Percentiles rank a stretch among this genome's conserved stretches.
phyloP scores from a whole-genome alignment of 53 echinoderm and acorn worm genomes.

The Paelopatides confundens region DNA sequence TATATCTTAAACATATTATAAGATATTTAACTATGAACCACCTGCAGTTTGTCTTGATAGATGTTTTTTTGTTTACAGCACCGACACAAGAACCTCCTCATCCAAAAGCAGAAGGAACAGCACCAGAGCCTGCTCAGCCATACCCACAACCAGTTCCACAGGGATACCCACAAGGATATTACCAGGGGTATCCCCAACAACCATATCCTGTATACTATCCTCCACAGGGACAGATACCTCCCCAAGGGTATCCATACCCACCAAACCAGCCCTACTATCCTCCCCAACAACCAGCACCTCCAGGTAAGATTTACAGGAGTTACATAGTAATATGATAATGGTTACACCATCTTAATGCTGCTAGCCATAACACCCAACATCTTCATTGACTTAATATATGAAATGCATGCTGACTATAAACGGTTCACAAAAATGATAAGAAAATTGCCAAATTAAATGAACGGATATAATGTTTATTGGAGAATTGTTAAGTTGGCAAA shows the following conservation, averaged over 20 bases:
- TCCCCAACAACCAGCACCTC: not conserved
- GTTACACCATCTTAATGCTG: no score
- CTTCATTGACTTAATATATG: no score
- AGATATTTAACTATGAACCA: no score
- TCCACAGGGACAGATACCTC: constrained; percentile 22
- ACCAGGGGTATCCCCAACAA: constrained; percentile 44
- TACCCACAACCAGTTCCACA: constrained; percentile 41
- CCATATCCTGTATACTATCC: constrained; percentile 31
- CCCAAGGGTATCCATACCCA: constrained; percentile 61
- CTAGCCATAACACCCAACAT: no score
- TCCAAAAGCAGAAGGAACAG: constrained; percentile 28
- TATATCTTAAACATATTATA: no score
- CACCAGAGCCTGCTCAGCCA: constrained; percentile 36
- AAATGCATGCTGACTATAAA: no score
- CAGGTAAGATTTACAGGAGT: constrained; percentile 1
- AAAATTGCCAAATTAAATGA: no score
- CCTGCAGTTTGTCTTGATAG: no score
- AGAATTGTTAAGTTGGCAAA: no score
- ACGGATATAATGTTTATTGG: no score
- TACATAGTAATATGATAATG: no score
- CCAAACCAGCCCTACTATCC: constrained; percentile 41
- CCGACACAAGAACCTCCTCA: constrained; percentile 20
- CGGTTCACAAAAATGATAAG: no score
- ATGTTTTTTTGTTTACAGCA: not conserved
- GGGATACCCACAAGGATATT: constrained; percentile 39